Conservation (phyloP, 2,888 invertebrate genomes). For the Archips crataeganus region DNA sequence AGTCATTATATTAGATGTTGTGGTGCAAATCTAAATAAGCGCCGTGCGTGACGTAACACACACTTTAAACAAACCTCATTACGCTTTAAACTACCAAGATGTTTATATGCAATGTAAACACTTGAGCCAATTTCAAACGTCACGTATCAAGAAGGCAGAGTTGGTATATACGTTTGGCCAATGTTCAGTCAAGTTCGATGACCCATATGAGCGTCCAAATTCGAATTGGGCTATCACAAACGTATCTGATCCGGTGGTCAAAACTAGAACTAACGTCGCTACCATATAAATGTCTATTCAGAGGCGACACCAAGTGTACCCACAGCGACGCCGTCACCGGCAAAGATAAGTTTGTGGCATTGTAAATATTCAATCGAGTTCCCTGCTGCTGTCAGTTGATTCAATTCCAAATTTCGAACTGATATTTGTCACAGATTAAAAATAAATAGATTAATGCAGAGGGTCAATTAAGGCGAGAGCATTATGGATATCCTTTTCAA, state of each 20-base stretch:
- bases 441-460: conserved; percentile 4
- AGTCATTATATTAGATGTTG: too few relatives aligned
- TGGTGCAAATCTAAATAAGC: not conserved
- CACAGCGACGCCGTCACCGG: too few relatives aligned
- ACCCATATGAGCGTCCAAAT: conserved; percentile 45
- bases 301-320: too few relatives aligned
- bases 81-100: conserved; percentile 37
- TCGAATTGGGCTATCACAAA: conserved; percentile 56
- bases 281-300: too few relatives aligned
- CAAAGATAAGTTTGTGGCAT: too few relatives aligned
- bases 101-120: conserved; percentile 34
- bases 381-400: conserved; percentile 52
- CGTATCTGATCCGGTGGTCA: too few relatives aligned
- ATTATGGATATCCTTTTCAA: not conserved
- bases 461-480: not conserved
- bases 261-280: too few relatives aligned
- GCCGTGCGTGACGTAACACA: conserved; percentile 3
- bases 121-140: conserved; percentile 41
- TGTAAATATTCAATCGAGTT: conserved; percentile 72
- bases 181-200: conserved; percentile 19
- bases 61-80: conserved; percentile 35
- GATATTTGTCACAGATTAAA: conserved; percentile 29
- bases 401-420: conserved; percentile 58
- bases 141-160: conserved; percentile 25
- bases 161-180: conserved; percentile 8